A percentile compares a stretch with the other conserved stretches of the same genome.
These are phyloP conservation scores for Melanogrammus aeglefinus DNA, from an alignment of 2,797 vertebrate species.

Conservation along the genomic window DNA sequence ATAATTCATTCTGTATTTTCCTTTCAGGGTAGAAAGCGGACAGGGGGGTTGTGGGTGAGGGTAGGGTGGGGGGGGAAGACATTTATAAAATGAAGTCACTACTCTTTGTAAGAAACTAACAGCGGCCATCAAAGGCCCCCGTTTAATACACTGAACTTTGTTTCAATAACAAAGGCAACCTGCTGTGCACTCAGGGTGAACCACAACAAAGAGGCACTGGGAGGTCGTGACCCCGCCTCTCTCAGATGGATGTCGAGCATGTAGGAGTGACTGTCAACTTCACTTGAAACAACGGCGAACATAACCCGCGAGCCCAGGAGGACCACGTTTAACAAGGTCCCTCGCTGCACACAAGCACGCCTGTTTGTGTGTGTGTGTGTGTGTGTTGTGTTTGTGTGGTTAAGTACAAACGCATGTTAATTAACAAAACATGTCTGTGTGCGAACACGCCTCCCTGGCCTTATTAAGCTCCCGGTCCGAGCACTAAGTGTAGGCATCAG, in stretches of 20 bases:
- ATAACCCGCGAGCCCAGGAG: slow-evolving; percentile 38
- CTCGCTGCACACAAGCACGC: slow-evolving; percentile 10
- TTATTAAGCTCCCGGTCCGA: too few species aligned
- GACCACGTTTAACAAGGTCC: slow-evolving; percentile 58
- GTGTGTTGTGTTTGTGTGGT: too few species aligned
- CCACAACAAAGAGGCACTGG: slow-evolving; percentile 71
- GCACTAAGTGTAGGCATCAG: too few species aligned
- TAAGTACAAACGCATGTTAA: too few species aligned
- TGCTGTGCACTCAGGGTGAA: slow-evolving; percentile 72
- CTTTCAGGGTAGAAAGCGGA: slow-evolving; percentile 56
- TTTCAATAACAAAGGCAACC: slow-evolving; percentile 73
- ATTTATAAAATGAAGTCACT: slow-evolving; percentile 73
- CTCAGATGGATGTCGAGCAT: slow-evolving; percentile 64
- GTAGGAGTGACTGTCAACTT: slow-evolving; percentile 64
- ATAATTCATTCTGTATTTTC: slow-evolving; percentile 61
- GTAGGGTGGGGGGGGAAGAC: slow-evolving; percentile 44
- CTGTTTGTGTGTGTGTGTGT: too few species aligned
- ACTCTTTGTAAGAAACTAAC: slow-evolving; percentile 55
- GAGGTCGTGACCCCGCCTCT: slow-evolving; percentile 59
- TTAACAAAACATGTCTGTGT: too few species aligned
- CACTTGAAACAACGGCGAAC: slow-evolving; percentile 53
- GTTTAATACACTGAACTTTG: slow-evolving; percentile 68
- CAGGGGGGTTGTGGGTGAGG: slow-evolving; percentile 38
- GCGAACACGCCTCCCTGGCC: too few species aligned
- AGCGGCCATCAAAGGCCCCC: slow-evolving; percentile 69